phyloP scores from a whole-genome alignment of 2,113 vertebrate genomes.

The Embiotoca jacksoni region DNA sequence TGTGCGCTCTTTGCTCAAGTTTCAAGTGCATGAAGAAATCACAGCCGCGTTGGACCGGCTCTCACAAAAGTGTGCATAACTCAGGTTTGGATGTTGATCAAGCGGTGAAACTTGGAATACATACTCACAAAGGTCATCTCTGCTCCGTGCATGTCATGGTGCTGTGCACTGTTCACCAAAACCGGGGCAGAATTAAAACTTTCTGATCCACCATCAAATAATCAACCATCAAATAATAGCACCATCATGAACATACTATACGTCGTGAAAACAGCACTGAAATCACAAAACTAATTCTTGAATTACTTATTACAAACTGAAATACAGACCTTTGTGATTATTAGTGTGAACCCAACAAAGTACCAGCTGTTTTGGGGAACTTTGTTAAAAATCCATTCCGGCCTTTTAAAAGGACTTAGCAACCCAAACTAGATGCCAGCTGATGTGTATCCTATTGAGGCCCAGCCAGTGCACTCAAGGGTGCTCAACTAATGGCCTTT shows the following conservation, averaged over 20 bases:
- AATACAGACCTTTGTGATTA: neutral
- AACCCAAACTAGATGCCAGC: slow-evolving; percentile 43
- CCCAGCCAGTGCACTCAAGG: slow-evolving; percentile 44
- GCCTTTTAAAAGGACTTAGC: slow-evolving; percentile 24
- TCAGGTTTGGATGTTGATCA: neutral
- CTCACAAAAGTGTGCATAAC: no score
- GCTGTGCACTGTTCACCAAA: no score
- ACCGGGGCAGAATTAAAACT: no score
- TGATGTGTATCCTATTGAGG: slow-evolving; percentile 46
- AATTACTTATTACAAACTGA: no score
- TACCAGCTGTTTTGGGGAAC: slow-evolving; percentile 22
- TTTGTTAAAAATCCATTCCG: slow-evolving; percentile 25
- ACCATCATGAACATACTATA: neutral
- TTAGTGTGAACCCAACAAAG: neutral
- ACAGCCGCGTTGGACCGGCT: no score
- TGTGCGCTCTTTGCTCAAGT: no score
- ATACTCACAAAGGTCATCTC: no score
- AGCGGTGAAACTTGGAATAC: no score
- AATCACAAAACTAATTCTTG: neutral
- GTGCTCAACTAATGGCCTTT: slow-evolving; percentile 69
- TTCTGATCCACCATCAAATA: no score
- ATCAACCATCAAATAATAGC: no score
- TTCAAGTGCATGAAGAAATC: no score
- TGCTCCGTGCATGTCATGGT: no score
- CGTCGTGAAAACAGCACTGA: neutral